A percentile compares a stretch with the other conserved stretches of the same genome.
phyloP scores from a whole-genome alignment of 2,888 invertebrate genomes.

The Dichetophora obliterata region DNA sequence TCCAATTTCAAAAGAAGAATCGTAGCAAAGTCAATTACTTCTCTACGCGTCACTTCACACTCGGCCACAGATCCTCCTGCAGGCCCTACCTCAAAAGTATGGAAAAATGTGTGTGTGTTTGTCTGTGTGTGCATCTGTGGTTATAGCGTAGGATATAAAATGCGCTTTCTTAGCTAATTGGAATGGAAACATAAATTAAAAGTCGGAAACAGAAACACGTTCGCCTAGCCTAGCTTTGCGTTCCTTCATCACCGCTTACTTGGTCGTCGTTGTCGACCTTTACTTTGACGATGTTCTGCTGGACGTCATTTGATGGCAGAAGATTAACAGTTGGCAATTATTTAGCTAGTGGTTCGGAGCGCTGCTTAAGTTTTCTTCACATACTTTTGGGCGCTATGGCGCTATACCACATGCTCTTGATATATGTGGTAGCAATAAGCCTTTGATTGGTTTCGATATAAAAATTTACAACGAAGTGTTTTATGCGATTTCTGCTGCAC shows the following conservation, averaged over 20 bases:
- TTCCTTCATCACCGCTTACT: neutral
- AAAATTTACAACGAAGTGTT: constrained; percentile 38
- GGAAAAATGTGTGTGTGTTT: neutral
- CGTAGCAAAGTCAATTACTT: constrained; percentile 46
- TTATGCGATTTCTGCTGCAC: constrained; percentile 38
- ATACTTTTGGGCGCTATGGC: constrained; percentile 38
- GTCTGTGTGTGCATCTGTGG: neutral
- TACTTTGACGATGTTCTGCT: constrained; percentile 30
- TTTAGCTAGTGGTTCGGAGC: constrained; percentile 45
- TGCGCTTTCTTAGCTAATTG: constrained; percentile 63
- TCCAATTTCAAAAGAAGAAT: constrained; percentile 47
- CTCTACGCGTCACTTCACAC: constrained; percentile 18
- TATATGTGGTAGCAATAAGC: constrained; percentile 40
- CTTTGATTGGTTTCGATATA: constrained; percentile 50
- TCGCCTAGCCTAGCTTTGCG: constrained; percentile 5
- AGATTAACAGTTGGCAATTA: constrained; percentile 68
- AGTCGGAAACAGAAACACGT: constrained; percentile 61
- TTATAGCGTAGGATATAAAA: constrained; percentile 42
- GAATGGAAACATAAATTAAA: constrained; percentile 70
- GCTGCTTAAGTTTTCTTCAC: constrained; percentile 26
- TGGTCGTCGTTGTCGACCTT: constrained; percentile 10
- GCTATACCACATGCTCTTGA: constrained; percentile 23
- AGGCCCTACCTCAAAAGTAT: neutral
- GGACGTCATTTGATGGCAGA: constrained; percentile 52
- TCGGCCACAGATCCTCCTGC: constrained; percentile 1